These are phyloP conservation scores for Brachyhypopomus occidentalis DNA, from an alignment of 2,113 vertebrate genomes.

Conservation along the genomic window DNA sequence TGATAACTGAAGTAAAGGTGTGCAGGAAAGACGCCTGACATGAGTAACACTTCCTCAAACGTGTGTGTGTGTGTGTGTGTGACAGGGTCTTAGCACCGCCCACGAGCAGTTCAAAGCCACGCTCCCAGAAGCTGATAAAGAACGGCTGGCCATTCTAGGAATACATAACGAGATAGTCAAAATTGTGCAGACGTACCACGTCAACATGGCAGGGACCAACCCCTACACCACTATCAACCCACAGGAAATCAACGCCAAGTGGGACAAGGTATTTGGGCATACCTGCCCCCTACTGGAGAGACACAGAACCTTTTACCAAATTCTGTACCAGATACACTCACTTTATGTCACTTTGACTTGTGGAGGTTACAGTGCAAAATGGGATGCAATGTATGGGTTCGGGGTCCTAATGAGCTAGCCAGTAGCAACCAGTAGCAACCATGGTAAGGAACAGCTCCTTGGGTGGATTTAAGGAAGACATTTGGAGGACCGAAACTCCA, in stretches of 20 bases:
- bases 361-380: too few relatives aligned
- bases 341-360: too few relatives aligned
- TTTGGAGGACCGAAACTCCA: too few relatives aligned
- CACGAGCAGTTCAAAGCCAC: slow-evolving; percentile 99
- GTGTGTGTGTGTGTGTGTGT: slow-evolving; percentile 25
- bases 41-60: not conserved
- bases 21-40: not conserved
- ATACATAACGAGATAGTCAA: slow-evolving; percentile 98
- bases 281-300: not conserved
- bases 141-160: slow-evolving; percentile 92
- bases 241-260: slow-evolving; percentile 95
- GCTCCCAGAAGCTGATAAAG: slow-evolving; percentile 94
- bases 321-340: too few relatives aligned
- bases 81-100: slow-evolving; percentile 91
- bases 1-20: slow-evolving; percentile 20
- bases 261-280: slow-evolving; percentile 84
- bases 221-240: slow-evolving; percentile 96
- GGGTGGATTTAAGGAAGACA: too few relatives aligned
- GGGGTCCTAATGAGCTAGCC: too few relatives aligned
- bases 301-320: not conserved
- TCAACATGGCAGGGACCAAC: slow-evolving; percentile 94
- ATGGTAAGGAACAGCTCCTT: too few relatives aligned
- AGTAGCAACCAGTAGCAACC: too few relatives aligned
- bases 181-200: slow-evolving; percentile 97
- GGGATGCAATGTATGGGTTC: too few relatives aligned